Base-by-base conservation (phyloP, 1,140 invertebrate species). In the Eriocheir sinensis region DNA sequence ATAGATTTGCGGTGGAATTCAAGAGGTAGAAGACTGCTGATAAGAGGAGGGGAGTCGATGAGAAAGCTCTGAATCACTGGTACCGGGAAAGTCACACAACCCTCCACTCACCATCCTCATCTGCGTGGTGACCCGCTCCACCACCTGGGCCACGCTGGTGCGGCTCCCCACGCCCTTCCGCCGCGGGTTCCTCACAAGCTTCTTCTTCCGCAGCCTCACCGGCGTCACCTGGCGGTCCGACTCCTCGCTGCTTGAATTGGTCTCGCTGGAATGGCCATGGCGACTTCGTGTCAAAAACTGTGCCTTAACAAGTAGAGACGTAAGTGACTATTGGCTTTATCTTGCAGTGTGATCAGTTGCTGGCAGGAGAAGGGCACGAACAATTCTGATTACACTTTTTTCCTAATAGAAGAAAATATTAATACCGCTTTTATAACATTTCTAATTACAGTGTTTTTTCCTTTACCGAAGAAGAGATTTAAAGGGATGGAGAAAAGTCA, bases 171-270 rank as follows among this genome's bases (percentile, higher is more conserved):
- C 44, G 0, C 48, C 90, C 40, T 94, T 95, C 83, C 48, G 85
- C 41, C 89, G 30, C 34, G 89, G 89, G 44, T 44, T 85, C 38
- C 90, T 92, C 85, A 93, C 36, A 27, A 88, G 40, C 34, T 94
- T 95, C 93, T 95, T 96, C 93, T 96, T 96, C 91, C 93, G 80
- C 95, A 93, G 83, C 40, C 89, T 92, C 48, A 95, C 94, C 27
- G 89, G 91, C 3, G 94, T 92, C n/a, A 83, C 85, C 3, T 92
- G 89, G 17, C 91, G 79, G 30, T 95, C 94, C 6, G 91, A 92
- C 30, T 95, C 91, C 36, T 94, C 93, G 92, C 93, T 93, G 92
- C 93, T 95, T 12, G 94, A 95, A 89, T 94, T 95, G 2, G 92
- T 95, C 44, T 95, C 93, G 30, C 94, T 95, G 89, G 21, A 48